Evolutionary conservation across 2,888 invertebrate genomes (phyloP), one percentile per base, ranked within the genome.

Genomic region (Protophormia terraenovae): DNA sequence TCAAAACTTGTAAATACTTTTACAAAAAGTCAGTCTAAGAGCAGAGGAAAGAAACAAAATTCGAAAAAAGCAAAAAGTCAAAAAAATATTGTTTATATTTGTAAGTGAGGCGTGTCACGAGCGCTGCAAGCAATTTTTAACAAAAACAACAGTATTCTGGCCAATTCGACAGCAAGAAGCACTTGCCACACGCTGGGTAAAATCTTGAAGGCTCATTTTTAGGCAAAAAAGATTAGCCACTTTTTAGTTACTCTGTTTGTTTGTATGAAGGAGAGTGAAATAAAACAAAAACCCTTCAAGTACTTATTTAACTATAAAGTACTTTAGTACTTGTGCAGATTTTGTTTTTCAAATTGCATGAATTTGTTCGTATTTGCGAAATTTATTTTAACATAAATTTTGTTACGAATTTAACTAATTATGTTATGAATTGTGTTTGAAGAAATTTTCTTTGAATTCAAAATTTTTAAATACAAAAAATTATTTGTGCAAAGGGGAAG

Each of bases 111-210:
- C 85, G 84, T 87, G 87, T 86, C 87, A 87, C 87, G 85, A 83
- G 86, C 86, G 71, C 87, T 82, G 85, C 82, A 77, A 83, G 83
- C 71, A 35, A 72, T 78, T 81, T 81, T 75, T 50, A 82, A 32
- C 71, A 72, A 64, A 73, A 66, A 80, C 67, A 60, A 78, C 55
- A 73, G 32, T 32, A 73, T 73, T 73, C 58, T 81, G 77, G 84
- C 81, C 85, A 85, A 82, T 85, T 85, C 85, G 73, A 64, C 78
- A 85, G 81, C 77, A 85, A 85, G 83, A 83, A 86, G 86, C 87
- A 86, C 87, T 87, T 86, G 85, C 82, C 87, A 83, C 87, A 87
- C 80, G 87, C 87, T 87, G 87, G 29, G 87, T 76, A 77, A 71
- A 73, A 81, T 85, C 79, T 81, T 78, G n/a, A 76, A 77, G 81